A percentile compares a stretch with the other conserved stretches of the same genome.
Evolutionary conservation across 2,113 vertebrate genomes (phyloP).

Genomic region (Pterocles orientalis): DNA sequence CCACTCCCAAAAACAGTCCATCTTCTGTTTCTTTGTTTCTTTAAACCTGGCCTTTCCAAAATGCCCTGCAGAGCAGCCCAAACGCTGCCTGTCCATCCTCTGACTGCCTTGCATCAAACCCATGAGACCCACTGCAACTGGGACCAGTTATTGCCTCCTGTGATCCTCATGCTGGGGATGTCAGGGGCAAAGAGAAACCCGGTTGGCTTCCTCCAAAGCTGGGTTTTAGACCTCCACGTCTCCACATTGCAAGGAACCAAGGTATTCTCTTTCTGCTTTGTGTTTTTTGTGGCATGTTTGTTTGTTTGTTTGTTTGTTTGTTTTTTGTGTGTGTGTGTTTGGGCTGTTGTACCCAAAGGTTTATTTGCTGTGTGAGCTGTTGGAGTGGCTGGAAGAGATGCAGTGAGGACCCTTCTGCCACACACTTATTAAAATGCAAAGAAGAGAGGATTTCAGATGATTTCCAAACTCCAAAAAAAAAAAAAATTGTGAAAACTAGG

Average conservation of each 20-base stretch:
- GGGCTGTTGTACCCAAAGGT: neutral
- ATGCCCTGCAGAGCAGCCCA: neutral
- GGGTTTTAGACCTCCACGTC: neutral
- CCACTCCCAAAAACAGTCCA: neutral
- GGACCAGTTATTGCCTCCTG: neutral
- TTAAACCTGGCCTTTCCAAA: neutral
- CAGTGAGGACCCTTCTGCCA: neutral
- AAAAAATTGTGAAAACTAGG: neutral
- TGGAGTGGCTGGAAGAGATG: neutral
- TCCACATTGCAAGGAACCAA: neutral
- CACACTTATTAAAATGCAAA: neutral
- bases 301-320: neutral
- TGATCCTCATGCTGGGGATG: rapidly evolving
- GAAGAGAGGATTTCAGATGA: neutral
- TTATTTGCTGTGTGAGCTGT: neutral
- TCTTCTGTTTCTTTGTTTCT: neutral
- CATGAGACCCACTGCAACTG: neutral
- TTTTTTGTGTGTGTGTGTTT: neutral
- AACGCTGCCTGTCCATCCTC: neutral
- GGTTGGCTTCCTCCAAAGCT: neutral
- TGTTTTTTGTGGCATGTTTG: neutral
- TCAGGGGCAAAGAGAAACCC: neutral
- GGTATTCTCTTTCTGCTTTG: neutral
- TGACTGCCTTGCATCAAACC: neutral
- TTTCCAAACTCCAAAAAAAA: neutral